phyloP scores from a whole-genome alignment of 2,888 invertebrate genomes.

The Nasonovia ribisnigri region DNA sequence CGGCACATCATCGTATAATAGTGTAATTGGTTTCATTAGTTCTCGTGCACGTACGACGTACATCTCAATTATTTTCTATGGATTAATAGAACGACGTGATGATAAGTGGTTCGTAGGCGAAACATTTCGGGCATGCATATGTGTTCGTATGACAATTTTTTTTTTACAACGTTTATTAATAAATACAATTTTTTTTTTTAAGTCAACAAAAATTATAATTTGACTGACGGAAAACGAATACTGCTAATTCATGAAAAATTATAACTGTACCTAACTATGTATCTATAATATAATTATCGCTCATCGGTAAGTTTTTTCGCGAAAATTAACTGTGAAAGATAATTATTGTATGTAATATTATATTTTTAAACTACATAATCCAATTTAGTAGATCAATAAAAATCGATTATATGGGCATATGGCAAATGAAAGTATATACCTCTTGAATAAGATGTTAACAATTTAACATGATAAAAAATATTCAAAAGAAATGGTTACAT shows the following conservation, averaged over 20 bases:
- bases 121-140: background rate
- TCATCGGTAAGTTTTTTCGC: background rate
- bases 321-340: background rate
- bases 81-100: conserved; percentile 20
- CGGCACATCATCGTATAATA: background rate
- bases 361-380: background rate
- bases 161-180: background rate
- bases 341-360: background rate
- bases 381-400: background rate
- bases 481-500: background rate
- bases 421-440: background rate
- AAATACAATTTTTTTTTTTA: background rate
- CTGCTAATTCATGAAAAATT: background rate
- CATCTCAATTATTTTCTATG: conserved; percentile 40
- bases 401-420: background rate
- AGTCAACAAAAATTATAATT: background rate
- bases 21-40: conserved; percentile 52
- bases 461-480: background rate
- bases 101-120: conserved; percentile 16
- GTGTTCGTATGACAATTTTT: background rate
- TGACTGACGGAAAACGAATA: background rate
- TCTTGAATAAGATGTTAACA: background rate
- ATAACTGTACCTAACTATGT: background rate
- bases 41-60: conserved; percentile 47
- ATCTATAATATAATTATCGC: background rate